A percentile compares a stretch with the other conserved stretches of the same genome.
These are phyloP conservation scores for Galendromus occidentalis DNA, from an alignment of 1,140 invertebrate genomes.

Conservation along the genomic window DNA sequence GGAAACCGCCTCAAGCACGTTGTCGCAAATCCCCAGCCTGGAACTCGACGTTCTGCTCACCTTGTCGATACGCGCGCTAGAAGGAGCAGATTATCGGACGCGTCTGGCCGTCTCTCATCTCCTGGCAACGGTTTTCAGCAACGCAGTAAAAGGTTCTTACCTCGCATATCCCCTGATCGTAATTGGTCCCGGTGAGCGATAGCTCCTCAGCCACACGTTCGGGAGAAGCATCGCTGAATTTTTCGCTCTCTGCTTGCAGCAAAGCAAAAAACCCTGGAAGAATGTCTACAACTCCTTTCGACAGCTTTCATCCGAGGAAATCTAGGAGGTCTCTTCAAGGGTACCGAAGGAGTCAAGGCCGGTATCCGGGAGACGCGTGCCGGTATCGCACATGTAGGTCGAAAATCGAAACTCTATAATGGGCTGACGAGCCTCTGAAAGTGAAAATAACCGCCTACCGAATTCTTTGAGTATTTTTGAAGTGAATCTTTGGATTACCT, in stretches of 20 bases:
- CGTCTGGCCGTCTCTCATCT: constrained; percentile 74
- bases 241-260: background rate
- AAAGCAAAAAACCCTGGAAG: constrained; percentile 43
- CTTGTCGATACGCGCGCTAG: constrained; percentile 70
- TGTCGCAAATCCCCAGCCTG: constrained; percentile 20
- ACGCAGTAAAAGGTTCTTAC: background rate
- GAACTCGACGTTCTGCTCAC: constrained; percentile 74
- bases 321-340: constrained; percentile 27
- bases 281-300: constrained; percentile 72
- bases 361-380: constrained; percentile 87
- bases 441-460: too few species aligned
- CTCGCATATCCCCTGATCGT: background rate
- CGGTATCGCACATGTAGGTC: constrained; percentile 69
- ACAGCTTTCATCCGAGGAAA: constrained; percentile 86
- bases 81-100: constrained; percentile 85
- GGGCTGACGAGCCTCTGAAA: background rate
- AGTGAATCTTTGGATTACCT: too few species aligned
- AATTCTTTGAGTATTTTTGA: too few species aligned
- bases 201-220: background rate
- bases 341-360: constrained; percentile 57
- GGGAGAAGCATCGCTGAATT: background rate
- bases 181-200: background rate
- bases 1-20: background rate
- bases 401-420: background rate
- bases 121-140: constrained; percentile 39